phyloP scores from a whole-genome alignment of 1,140 invertebrate species.

The Diorhabda carinulata region DNA sequence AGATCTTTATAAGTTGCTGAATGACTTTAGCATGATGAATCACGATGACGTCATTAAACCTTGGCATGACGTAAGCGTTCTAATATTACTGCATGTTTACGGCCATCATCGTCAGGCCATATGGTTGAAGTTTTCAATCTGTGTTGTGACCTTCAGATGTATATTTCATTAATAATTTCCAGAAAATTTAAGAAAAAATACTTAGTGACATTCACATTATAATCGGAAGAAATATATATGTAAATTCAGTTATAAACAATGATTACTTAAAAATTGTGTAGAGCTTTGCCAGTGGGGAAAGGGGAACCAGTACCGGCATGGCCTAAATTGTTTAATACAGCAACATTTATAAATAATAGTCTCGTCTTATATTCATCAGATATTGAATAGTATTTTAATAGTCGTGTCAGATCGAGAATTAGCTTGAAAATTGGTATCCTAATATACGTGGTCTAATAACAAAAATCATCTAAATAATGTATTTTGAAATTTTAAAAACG shows the following conservation, averaged over 20 bases:
- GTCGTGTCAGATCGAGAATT: too few species aligned
- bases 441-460: too few species aligned
- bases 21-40: conserved; percentile 24
- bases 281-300: background rate
- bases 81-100: conserved; percentile 1
- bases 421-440: too few species aligned
- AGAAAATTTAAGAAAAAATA: background rate
- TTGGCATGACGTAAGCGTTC: conserved; percentile 35
- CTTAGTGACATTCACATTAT: background rate
- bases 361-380: too few species aligned
- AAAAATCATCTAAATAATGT: too few species aligned
- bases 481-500: too few species aligned
- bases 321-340: background rate
- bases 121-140: conserved; percentile 7
- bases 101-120: background rate
- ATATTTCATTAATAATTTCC: background rate
- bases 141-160: background rate
- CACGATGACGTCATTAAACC: conserved; percentile 35
- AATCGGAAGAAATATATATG: too few species aligned
- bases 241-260: too few species aligned
- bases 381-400: too few species aligned
- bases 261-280: too few species aligned
- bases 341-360: too few species aligned
- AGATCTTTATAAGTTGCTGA: too few species aligned
- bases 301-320: background rate